Percentiles rank a stretch among this genome's conserved stretches.
These are phyloP conservation scores for Protonibea diacanthus DNA, from an alignment of 2,797 vertebrate species.

Conservation along the genomic window DNA sequence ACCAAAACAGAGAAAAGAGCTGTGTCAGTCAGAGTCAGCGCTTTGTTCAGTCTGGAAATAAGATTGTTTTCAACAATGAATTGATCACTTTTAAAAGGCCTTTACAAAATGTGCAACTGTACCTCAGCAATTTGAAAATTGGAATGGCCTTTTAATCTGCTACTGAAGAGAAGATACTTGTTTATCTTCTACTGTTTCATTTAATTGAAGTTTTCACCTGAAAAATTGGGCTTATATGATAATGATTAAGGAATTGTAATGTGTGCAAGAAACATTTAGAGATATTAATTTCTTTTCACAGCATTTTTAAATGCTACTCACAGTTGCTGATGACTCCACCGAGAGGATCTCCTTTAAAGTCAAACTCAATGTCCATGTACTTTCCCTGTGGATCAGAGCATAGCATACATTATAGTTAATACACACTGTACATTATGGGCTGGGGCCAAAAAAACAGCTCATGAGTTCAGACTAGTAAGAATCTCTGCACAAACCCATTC, in stretches of 20 bases:
- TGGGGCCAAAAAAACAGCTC: not conserved
- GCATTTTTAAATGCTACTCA: slow-evolving; percentile 84
- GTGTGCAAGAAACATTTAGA: not conserved
- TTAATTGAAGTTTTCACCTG: not conserved
- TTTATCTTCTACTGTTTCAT: too few species aligned
- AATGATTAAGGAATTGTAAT: not conserved
- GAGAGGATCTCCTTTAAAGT: slow-evolving; percentile 98
- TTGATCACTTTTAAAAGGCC: not conserved
- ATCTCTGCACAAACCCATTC: slow-evolving; percentile 35
- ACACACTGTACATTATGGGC: not conserved
- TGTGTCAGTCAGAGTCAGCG: not conserved
- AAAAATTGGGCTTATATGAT: not conserved
- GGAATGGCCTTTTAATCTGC: not conserved
- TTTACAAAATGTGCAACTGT: not conserved
- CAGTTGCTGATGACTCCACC: slow-evolving; percentile 99
- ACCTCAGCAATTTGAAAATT: not conserved
- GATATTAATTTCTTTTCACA: not conserved
- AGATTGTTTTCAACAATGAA: slow-evolving; percentile 23
- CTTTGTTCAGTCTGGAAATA: slow-evolving; percentile 15
- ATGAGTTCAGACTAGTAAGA: slow-evolving; percentile 9
- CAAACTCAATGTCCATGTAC: slow-evolving; percentile 99
- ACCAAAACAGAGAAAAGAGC: slow-evolving; percentile 53
- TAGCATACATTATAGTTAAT: not conserved
- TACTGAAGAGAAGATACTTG: not conserved
- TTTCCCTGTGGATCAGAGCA: slow-evolving; percentile 90